Base-by-base conservation (phyloP, 2,888 invertebrate genomes). In the Agrilus cyanescens region DNA sequence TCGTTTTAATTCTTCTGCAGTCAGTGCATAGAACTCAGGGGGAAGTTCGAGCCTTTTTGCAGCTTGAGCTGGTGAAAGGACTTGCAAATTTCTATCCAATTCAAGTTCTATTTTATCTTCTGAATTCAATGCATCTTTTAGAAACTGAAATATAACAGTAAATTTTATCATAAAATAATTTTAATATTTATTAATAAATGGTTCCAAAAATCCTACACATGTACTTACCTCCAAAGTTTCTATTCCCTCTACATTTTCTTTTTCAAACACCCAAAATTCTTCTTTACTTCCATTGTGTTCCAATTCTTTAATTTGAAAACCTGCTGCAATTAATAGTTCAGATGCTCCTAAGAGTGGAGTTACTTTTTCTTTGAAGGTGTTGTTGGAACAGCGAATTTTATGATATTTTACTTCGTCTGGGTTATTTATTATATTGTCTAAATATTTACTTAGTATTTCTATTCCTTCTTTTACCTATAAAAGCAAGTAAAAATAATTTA, bases 331-430 rank as follows among this genome's bases (percentile, higher is more conserved):
- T 0, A 95, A 65, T 46, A 95, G 78, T 54, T 93, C 89, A 54
- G 80, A 67, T 0, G 87, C 75, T 1, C 94, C 94, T 54, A 88
- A 82, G 20, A 91, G 67, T 0, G 80, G 76, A 12, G 77, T 71
- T 1, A 95, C 88, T 61, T 85, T 80, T 41, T 94, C 93, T 55
- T 75, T 71, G 58, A 87, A 93, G 40, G 73, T 76, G 52, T 73
- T 71, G 65, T 95, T 96, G 3, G 78, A 77, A 72, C 86, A 77
- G 51, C 93, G 74, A 41, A 97, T 94, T 69, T 86, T 89, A 55
- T 83, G 81, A 65, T 80, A 97, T 61, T 96, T 97, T 46, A 85
- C 82, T 57, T 94, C 91, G 1, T 75, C 74, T 0, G 93, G 93
- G 65, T 89, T 76, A 35, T 78, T 77, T 3, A 89, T 72, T 33